phyloP scores from a whole-genome alignment of 2,797 vertebrate species.

The Enteromius unitaeniatus region DNA sequence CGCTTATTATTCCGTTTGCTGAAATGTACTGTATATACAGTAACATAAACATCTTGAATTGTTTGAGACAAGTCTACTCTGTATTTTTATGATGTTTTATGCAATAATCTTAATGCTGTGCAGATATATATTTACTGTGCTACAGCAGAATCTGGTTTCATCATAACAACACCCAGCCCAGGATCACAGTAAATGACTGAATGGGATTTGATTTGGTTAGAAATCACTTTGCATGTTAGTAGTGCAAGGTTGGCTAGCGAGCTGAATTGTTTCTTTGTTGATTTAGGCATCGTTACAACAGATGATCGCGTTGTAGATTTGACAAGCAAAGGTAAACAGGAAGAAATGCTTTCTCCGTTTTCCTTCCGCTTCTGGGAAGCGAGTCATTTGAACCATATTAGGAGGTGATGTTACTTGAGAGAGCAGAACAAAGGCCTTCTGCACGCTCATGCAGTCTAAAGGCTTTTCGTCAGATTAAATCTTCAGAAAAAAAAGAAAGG shows the following conservation, averaged over 20 bases:
- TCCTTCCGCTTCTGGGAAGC: background rate
- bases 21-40: background rate
- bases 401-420: conserved; percentile 16
- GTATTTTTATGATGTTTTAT: background rate
- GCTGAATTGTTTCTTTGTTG: background rate
- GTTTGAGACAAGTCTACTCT: background rate
- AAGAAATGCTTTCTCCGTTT: background rate
- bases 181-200: background rate
- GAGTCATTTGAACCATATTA: conserved; percentile 34
- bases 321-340: background rate
- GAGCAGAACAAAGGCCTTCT: conserved; percentile 11
- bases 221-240: conserved; percentile 63
- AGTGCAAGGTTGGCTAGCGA: conserved; percentile 60
- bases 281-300: no score
- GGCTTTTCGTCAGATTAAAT: conserved; percentile 2
- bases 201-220: conserved; percentile 38
- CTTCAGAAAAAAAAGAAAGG: background rate
- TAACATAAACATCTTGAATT: background rate
- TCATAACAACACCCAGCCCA: background rate
- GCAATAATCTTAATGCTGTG: background rate
- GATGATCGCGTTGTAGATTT: background rate
- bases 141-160: background rate
- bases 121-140: background rate
- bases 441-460: conserved; percentile 5
- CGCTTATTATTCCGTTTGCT: background rate